A percentile compares a stretch with the other conserved stretches of the same genome.
phyloP scores from a whole-genome alignment of 2,888 invertebrate genomes.

The Tupiocoris notatus region DNA sequence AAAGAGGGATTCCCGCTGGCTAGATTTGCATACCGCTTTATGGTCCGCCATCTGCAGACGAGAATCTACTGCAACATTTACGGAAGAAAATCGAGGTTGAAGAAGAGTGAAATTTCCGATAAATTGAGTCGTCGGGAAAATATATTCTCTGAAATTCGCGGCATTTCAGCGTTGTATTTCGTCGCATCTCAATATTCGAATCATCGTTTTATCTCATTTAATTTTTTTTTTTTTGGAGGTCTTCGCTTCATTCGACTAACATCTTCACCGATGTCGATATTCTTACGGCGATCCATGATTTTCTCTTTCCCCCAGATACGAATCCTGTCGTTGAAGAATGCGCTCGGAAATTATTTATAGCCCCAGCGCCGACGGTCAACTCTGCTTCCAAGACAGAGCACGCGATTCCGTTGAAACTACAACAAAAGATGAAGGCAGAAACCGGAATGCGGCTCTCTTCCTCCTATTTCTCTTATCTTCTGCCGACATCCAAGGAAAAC shows the following conservation, averaged over 20 bases:
- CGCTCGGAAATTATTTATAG: background rate
- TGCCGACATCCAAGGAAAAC: conserved; percentile 35
- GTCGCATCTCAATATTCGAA: no score
- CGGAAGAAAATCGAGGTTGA: no score
- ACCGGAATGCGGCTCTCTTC: conserved; percentile 10
- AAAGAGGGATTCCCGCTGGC: background rate
- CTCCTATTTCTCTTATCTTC: conserved; percentile 27
- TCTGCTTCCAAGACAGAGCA: background rate
- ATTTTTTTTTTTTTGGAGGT: no score
- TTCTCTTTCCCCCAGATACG: background rate
- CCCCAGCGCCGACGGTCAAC: background rate
- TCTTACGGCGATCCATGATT: no score
- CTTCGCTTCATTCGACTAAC: no score
- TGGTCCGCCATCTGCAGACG: conserved; percentile 1
- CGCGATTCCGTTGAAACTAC: background rate
- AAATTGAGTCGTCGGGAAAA: no score
- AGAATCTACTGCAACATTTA: no score
- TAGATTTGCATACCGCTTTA: conserved; percentile 32
- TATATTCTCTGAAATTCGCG: no score
- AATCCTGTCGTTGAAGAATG: background rate
- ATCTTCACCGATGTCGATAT: no score
- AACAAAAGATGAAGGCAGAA: background rate
- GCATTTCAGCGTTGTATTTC: no score
- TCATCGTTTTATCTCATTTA: no score
- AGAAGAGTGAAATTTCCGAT: no score